phyloP scores from a whole-genome alignment of 2,797 vertebrate genomes.

The Agapornis canus region DNA sequence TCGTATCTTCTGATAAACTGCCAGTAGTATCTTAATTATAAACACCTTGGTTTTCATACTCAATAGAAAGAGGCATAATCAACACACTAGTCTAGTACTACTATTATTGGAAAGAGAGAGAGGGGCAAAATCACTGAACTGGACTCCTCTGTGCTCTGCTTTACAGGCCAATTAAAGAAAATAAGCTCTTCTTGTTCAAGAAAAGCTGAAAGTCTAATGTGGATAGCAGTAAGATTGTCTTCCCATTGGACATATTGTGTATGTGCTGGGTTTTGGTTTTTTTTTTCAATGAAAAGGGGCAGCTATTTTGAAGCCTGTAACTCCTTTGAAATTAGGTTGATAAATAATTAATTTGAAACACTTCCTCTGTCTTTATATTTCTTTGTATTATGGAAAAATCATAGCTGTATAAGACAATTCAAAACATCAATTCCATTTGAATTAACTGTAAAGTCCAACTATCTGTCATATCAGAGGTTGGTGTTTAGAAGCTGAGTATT shows the following conservation, averaged over 20 bases:
- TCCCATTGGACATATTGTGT: background rate
- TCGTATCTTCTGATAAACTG: background rate
- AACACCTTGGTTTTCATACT: background rate
- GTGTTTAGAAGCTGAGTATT: background rate
- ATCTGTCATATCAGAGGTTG: background rate
- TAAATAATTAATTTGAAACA: background rate
- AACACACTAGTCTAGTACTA: fast-evolving
- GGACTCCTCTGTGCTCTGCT: background rate
- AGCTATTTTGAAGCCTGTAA: background rate
- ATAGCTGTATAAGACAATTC: background rate
- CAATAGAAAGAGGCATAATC: background rate
- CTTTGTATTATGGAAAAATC: background rate
- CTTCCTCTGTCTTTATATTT: background rate
- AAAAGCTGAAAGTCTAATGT: background rate
- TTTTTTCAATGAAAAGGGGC: background rate
- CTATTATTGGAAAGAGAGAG: background rate
- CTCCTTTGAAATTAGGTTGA: background rate
- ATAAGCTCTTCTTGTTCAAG: background rate
- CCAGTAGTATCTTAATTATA: background rate
- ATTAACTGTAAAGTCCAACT: background rate
- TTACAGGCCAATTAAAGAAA: background rate
- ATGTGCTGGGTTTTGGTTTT: too few species aligned
- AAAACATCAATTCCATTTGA: background rate
- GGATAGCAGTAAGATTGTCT: background rate
- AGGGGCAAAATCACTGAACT: background rate